Conservation (phyloP, 2,888 invertebrate genomes). For the Agriopis aurantiaria region DNA sequence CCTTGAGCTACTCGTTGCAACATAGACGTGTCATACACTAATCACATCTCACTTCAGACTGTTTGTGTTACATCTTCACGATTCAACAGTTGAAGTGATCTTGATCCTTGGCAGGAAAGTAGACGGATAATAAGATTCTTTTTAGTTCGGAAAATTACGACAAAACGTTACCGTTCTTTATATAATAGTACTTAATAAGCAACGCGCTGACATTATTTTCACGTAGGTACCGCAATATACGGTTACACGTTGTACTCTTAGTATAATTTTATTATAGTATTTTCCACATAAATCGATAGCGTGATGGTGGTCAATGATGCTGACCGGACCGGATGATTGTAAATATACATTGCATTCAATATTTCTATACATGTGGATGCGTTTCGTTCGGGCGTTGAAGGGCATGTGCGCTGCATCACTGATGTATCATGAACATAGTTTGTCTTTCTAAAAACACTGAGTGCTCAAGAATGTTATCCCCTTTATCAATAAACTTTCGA, state of each 20-base stretch:
- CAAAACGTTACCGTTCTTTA: neutral
- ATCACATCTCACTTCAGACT: no score
- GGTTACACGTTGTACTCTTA: neutral
- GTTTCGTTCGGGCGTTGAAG: constrained; percentile 8
- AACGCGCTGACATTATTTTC: neutral
- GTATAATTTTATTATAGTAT: neutral
- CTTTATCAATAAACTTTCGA: neutral
- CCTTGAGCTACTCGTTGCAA: neutral
- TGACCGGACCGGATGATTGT: constrained; percentile 1
- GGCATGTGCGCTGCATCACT: constrained; percentile 12
- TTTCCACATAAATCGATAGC: neutral
- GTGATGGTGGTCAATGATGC: constrained; percentile 10
- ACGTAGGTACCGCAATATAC: neutral
- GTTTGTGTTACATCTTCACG: no score
- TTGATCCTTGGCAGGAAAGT: no score
- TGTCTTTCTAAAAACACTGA: neutral
- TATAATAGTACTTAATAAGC: neutral
- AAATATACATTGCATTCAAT: constrained; percentile 11
- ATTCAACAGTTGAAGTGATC: no score
- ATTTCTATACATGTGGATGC: neutral
- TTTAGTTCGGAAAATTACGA: no score
- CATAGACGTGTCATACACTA: neutral
- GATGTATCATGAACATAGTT: neutral
- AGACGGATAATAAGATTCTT: no score
- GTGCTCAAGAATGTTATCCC: neutral